phyloP scores from a whole-genome alignment of 2,888 invertebrate genomes.

The Uloborus plumipes region DNA sequence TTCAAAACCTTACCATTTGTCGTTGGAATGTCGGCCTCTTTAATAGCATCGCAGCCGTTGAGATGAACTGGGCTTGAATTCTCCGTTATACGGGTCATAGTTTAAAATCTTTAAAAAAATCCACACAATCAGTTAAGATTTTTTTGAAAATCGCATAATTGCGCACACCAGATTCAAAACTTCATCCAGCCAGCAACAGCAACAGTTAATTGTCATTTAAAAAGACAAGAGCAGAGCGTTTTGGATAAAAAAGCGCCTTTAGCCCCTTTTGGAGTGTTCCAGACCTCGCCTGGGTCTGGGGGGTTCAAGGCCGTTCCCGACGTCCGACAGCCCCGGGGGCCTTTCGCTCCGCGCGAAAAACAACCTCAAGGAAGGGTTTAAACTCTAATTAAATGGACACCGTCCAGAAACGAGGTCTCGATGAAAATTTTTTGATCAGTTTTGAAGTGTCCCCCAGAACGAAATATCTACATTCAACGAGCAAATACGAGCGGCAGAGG shows the following conservation, averaged over 20 bases:
- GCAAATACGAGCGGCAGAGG: constrained; percentile 21
- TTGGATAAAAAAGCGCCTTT: not conserved
- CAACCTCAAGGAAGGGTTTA: not conserved
- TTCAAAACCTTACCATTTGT: constrained; percentile 37
- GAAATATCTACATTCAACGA: constrained; percentile 58
- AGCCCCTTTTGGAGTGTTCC: not conserved
- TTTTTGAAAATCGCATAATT: too few species aligned
- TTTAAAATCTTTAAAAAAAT: not conserved
- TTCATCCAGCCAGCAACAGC: too few species aligned
- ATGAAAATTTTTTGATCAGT: constrained; percentile 38
- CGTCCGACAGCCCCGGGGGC: not conserved
- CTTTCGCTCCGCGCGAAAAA: not conserved
- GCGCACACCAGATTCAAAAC: too few species aligned
- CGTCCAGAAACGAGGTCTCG: not conserved
- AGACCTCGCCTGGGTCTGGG: constrained; percentile 25
- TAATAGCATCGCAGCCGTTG: constrained; percentile 43
- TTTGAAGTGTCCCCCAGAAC: constrained; percentile 43
- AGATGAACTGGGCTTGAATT: constrained; percentile 49
- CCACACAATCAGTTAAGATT: too few species aligned
- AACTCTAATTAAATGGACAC: too few species aligned
- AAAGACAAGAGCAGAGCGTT: too few species aligned
- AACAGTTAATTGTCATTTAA: not conserved
- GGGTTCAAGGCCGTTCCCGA: constrained; percentile 10
- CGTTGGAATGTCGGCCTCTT: constrained; percentile 43
- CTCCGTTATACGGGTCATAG: constrained; percentile 47